A percentile compares a stretch with the other conserved stretches of the same genome.
phyloP scores from a whole-genome alignment of 2,888 invertebrate genomes.

The Didymodactylos carnosus region DNA sequence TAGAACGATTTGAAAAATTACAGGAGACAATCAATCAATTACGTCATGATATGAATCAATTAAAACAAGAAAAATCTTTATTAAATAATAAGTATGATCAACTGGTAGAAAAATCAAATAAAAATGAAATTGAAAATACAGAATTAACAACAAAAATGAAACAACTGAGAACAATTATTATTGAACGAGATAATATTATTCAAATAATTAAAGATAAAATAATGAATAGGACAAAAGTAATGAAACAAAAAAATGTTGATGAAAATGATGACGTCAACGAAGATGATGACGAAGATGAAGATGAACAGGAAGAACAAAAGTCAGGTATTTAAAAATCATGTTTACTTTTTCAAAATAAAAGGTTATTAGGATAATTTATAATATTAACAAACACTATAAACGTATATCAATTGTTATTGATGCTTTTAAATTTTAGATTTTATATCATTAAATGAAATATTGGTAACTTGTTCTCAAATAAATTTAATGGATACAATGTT shows the following conservation, averaged over 20 bases:
- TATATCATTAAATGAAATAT: no score
- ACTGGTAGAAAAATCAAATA: background rate
- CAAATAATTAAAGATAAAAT: background rate
- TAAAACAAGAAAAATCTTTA: background rate
- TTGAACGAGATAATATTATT: background rate
- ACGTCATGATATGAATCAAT: background rate
- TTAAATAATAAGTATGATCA: background rate
- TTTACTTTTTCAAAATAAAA: no score
- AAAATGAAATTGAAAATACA: background rate
- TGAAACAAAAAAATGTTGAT: no score
- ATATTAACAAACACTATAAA: no score
- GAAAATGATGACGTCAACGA: no score
- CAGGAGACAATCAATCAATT: background rate
- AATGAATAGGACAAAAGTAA: no score
- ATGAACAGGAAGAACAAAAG: background rate
- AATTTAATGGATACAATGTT: no score
- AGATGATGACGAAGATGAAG: no score
- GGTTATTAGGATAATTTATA: no score
- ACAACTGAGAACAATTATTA: background rate
- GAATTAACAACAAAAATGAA: background rate
- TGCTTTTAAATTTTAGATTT: no score
- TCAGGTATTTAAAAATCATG: background rate
- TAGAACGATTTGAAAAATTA: background rate
- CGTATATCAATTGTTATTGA: no score
- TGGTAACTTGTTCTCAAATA: no score